Base-by-base conservation (phyloP, 2,888 invertebrate genomes). In the Limnephilus marmoratus region DNA sequence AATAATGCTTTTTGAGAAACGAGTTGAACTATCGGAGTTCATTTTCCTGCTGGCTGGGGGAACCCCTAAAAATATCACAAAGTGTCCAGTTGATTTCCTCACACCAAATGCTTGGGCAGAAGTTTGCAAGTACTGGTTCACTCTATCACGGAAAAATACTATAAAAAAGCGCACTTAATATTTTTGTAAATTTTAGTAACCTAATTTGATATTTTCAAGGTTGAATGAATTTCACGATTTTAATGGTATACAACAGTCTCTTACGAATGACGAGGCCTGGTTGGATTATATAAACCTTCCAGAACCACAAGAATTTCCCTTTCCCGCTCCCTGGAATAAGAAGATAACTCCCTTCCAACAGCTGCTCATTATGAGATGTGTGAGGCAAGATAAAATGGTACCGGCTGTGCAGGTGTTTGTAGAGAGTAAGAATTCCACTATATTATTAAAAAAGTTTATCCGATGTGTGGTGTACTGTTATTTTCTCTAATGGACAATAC, bases 31-130 rank as follows among this genome's bases (percentile, higher is more conserved):
- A 81, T 94, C 96, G 0, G 97, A 98, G 94, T 99, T 99, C 97
- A 97, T 98, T 96, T 99, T 99, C 95, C 95, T 99, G 34, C 95
- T 99, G 94, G 99, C 98, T 0, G 99, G 99, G 49, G 99, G 98
- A 82, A 95, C 95, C 85, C 95, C 96, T 5, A 94, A 95, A 1
- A 94, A 94, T 85, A 94, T 95, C 12, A 94, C 94, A 1, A 94
- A 94, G n/a, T 95, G 95, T 93, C 96, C 96, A 0, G 95, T 95
- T 12, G 81, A 94, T 2, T 96, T 96, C 94, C 95, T 96, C 82
- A 95, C 95, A 80, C 95, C 95, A 3, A 95, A 95, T 90, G 95
- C 95, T 45, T 96, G 96, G 96, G 93, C 94, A 0, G 96, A 96
- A 92, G 95, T 96, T 24, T 95, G 95, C 92, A 96, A 95, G 96